phyloP scores from a whole-genome alignment of 1,140 invertebrate genomes.

The Pachypeltis micranthus region DNA sequence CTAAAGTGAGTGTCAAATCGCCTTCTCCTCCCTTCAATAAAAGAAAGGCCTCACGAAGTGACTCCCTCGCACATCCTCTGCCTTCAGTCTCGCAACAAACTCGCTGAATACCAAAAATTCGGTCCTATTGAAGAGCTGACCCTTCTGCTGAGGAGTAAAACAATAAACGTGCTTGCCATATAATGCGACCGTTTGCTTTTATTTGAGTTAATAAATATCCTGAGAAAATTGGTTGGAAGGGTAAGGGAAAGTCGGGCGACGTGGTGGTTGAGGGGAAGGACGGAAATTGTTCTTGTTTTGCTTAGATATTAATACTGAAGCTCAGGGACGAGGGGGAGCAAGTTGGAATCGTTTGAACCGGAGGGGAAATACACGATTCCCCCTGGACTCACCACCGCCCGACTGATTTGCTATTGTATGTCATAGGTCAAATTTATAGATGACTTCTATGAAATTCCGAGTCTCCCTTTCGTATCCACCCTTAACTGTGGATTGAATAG shows the following conservation, averaged over 20 bases:
- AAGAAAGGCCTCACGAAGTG: background rate
- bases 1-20: background rate
- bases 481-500: background rate
- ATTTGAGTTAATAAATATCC: conserved; percentile 17
- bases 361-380: background rate
- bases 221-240: background rate
- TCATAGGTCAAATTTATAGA: background rate
- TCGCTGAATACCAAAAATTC: background rate
- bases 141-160: conserved; percentile 3
- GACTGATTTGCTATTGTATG: background rate
- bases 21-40: background rate
- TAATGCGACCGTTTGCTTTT: conserved; percentile 13
- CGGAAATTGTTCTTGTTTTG: conserved; percentile 6
- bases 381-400: background rate
- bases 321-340: no score
- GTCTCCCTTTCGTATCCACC: background rate
- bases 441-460: background rate
- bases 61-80: background rate
- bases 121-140: background rate
- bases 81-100: background rate
- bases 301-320: conserved; percentile 14
- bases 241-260: background rate
- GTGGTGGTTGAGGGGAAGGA: background rate
- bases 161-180: conserved; percentile 16
- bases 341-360: no score